phyloP scores from a whole-genome alignment of 2,888 invertebrate genomes.

The Andrena flavipes region DNA sequence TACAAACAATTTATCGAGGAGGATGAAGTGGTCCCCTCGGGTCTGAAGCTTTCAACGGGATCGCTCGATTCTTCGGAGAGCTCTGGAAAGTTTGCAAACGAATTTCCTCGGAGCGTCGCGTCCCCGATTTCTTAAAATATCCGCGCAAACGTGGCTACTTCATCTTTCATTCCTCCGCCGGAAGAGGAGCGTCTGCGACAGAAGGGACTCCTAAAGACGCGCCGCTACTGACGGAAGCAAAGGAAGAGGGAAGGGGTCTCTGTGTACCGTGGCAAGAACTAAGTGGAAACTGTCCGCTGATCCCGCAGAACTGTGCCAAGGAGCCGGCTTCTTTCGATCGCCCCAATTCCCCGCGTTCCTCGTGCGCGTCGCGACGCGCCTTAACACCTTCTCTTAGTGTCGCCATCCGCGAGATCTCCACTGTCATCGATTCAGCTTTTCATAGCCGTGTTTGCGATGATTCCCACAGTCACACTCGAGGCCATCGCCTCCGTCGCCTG shows the following conservation, averaged over 20 bases:
- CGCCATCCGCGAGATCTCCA: neutral
- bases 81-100: neutral
- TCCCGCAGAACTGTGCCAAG: conserved; percentile 65
- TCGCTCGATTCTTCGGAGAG: neutral
- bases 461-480: too few species aligned
- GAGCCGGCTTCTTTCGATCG: conserved; percentile 65
- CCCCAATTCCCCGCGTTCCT: conserved; percentile 45
- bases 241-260: conserved; percentile 14
- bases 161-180: conserved; percentile 31
- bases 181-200: conserved; percentile 8
- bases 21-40: neutral
- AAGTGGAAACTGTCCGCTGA: conserved; percentile 57
- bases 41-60: neutral
- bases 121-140: conserved; percentile 57
- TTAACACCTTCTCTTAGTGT: neutral
- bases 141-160: conserved; percentile 28
- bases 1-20: neutral
- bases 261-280: conserved; percentile 39
- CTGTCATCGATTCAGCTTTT: too few species aligned
- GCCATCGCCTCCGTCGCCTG: too few species aligned
- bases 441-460: too few species aligned
- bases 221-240: neutral
- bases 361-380: neutral
- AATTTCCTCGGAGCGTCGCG: conserved; percentile 1
- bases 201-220: conserved; percentile 11